Evolutionary conservation across 1,140 invertebrate species (phyloP).

Genomic region (Helicorthomorpha holstii): DNA sequence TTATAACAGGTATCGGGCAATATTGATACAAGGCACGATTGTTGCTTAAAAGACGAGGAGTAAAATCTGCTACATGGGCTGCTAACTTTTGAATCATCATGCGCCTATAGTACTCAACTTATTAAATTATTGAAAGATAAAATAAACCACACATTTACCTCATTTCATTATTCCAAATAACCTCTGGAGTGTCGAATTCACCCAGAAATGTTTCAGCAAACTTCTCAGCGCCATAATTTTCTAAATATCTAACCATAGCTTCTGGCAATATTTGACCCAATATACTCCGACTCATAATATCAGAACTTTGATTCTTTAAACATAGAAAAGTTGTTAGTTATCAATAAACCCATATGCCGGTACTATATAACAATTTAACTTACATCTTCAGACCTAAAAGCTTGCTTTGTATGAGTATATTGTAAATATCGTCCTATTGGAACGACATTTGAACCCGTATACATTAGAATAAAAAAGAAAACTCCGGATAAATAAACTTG

Average conservation of each 20-base stretch:
- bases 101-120: conserved; percentile 35
- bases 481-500: conserved; percentile 89
- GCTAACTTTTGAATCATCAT: conserved; percentile 94
- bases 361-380: background rate
- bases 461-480: conserved; percentile 99
- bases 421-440: conserved; percentile 88
- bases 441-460: conserved; percentile 93
- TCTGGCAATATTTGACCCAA: conserved; percentile 88
- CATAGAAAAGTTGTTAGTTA: background rate
- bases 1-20: conserved; percentile 84
- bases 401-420: conserved; percentile 84
- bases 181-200: conserved; percentile 98
- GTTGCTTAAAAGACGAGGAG: conserved; percentile 78
- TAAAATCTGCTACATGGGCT: conserved; percentile 91
- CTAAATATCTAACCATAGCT: conserved; percentile 97
- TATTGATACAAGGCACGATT: conserved; percentile 91
- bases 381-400: conserved; percentile 74
- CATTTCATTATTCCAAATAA: conserved; percentile 52
- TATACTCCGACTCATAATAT: conserved; percentile 30
- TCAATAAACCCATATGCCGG: conserved; percentile 6
- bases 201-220: conserved; percentile 98
- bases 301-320: conserved; percentile 33
- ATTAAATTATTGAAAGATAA: background rate
- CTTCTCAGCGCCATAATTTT: conserved; percentile 95
- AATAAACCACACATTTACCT: conserved; percentile 18